Evolutionary conservation across 2,888 invertebrate species (phyloP).

Genomic region (Esperia sulphurella): DNA sequence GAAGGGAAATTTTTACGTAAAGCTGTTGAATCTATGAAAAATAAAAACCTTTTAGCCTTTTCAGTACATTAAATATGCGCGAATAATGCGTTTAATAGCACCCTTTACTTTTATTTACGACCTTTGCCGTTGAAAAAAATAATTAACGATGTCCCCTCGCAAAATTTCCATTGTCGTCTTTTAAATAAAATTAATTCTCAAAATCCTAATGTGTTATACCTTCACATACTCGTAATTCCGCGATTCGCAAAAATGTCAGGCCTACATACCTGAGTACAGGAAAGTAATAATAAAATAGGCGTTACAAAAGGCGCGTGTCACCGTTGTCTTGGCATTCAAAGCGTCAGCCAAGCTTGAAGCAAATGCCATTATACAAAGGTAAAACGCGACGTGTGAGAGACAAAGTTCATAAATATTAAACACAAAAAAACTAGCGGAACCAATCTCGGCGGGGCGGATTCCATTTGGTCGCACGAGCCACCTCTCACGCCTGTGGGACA

Average conservation of each 20-base stretch:
- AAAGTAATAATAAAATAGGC: slow-evolving; percentile 36
- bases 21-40: slow-evolving; percentile 67
- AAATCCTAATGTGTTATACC: slow-evolving; percentile 1
- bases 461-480: slow-evolving; percentile 51
- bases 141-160: slow-evolving; percentile 64
- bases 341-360: slow-evolving; percentile 51
- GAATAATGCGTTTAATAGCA: slow-evolving; percentile 77
- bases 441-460: slow-evolving; percentile 65
- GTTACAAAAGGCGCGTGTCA: slow-evolving; percentile 37
- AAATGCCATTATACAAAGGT: slow-evolving; percentile 63
- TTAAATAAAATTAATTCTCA: slow-evolving; percentile 49
- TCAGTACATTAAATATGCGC: slow-evolving; percentile 76
- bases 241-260: not conserved
- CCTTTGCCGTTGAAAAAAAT: slow-evolving; percentile 62
- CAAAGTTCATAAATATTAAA: slow-evolving; percentile 71
- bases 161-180: slow-evolving; percentile 58
- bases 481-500: slow-evolving; percentile 46
- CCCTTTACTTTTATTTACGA: slow-evolving; percentile 75
- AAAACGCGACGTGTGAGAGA: slow-evolving; percentile 55
- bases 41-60: slow-evolving; percentile 67
- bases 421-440: slow-evolving; percentile 61
- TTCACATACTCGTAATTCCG: not conserved
- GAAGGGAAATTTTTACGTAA: slow-evolving; percentile 60
- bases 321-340: slow-evolving; percentile 55
- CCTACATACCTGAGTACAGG: not conserved